Evolutionary conservation across 2,797 vertebrate genomes (phyloP), one percentile per base, ranked within the genome.

Genomic region (Adelosebastes latens): DNA sequence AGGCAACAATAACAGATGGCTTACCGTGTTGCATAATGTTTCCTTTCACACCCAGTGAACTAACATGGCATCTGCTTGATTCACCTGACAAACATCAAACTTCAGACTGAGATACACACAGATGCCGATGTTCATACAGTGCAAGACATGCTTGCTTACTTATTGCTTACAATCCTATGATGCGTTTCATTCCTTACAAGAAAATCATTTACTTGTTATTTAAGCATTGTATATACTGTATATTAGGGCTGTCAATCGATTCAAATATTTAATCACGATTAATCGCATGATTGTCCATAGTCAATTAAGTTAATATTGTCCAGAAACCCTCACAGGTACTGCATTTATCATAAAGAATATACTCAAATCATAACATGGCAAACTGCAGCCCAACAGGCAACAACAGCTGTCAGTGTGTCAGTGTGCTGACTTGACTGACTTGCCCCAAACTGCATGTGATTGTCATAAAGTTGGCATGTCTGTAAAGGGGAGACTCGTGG

Each of bases 1-100:
- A 81, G 78, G 31, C 49, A 0, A 55, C 62, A 67, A 46, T 56
- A 90, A 77, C 92, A 92, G 87, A 90, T 92, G 90, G 87, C 75
- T 68, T 75, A 60, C 46, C 75, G n/a, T 73, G 87, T 87, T 92
- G 75, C 82, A 66, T 88, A 86, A 87, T 72, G 58, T 87, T 84
- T 79, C 42, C 72, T 83, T 88, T 88, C 79, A 87, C 83, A 83
- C 31, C 31, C 82, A 73, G 42, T 91, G 79, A 83, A 75, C 86
- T 80, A 73, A 88, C 39, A 55, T 36, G 79, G 34, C 89, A 83
- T 87, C 84, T 82, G 86, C 77, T 87, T 58, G 42, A 63, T 59
- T 90, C 79, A 86, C 82, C 81, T 86, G 86, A 87, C 68, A 60
- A 29, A 70, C 80, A 61, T 85, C 25, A 60, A 22, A 62, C 42